Evolutionary conservation across 2,888 invertebrate species (phyloP), one percentile per base, ranked within the genome.

Genomic region (Callyntrura sp.): DNA sequence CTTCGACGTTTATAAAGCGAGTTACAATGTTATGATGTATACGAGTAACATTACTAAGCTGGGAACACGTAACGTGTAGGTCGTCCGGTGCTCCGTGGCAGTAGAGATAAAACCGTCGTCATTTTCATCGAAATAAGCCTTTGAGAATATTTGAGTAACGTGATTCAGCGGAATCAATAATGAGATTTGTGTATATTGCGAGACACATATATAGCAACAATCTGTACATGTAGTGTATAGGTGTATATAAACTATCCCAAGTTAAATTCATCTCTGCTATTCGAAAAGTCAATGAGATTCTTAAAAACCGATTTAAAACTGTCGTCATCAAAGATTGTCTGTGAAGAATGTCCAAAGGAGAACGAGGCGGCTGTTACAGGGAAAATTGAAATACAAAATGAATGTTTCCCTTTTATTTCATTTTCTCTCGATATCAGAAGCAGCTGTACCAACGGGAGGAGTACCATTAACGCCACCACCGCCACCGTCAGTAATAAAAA

Each of bases 101-200:
- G 65, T n/a, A n/a, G 35, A 20, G 11, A 5, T n/a, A 28, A 68
- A 25, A 76, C 9, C 76, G 51, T 70, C 70, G 35, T n/a, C 68
- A 51, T 76, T 51, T 48, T 76, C 82, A 23, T 65, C 45, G 35
- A 45, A 62, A 84, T 62, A 51, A 79, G 87, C 62, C 55, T 88
- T 88, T 88, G 81, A 83, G 76, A 88, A 88, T 83, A 83, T 88
- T 88, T 76, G 51, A 76, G 73, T 28, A 78, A 55, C 78, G 85
- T 90, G 90, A 90, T 85, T 90, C 90, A 90, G 90, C 90, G 28
- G 73, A 90, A 85, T 73, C 65, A 73, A 28, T 78, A 81, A 81
- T 83, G 76, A 88, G 35, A 60, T 62, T 45, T 62, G 45, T 85
- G 62, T 17, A 45, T 81, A n/a, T 81, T n/a, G n/a, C n/a, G n/a